Base-by-base conservation (phyloP, 2,888 invertebrate species). In the Limnephilus auricula region DNA sequence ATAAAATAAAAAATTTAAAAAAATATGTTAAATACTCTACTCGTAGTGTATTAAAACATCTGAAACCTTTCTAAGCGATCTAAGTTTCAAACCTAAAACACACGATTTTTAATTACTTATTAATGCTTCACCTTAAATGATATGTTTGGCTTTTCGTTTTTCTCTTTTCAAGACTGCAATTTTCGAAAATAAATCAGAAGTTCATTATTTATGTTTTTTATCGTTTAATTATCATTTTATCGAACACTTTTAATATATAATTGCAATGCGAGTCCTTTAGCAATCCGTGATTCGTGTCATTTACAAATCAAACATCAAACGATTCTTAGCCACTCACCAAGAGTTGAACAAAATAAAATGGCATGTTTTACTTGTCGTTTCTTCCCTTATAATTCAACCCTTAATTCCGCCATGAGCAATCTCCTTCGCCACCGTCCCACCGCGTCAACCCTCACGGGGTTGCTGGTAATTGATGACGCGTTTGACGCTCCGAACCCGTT, bases 381-480 rank as follows among this genome's bases (percentile, higher is more conserved):
- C 32, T 80, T 80, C 15, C 65, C 65, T 80, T 80, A 32, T 80
- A 31, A 32, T 80, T 80, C 80, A 80, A 32, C 80, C 80, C 32
- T 80, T 32, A 80, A 80, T 80, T 80, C 32, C 80, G 32, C 32
- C 80, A 80, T 25, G 9, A 32, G 31, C 80, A 80, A 80, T 80
- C 80, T 80, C 31, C 65, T 65, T 50, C 9, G n/a, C 30, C 30
- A 32, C 80, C 80, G 13, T 32, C n/a, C 82, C n/a, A 30, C 88
- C 40, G 31, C 89, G 32, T 79, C 40, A 25, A 82, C 89, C 82
- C 40, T 79, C 34, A 25, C 25, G 79, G 88, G 84, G 84, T 84
- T 84, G 79, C 50, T 37, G 78, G 91, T 91, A 91, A 91, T 91
- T 91, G 91, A 91, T 91, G 91, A 90, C 91, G 91, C 90, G 85